Conservation (phyloP, 2,888 invertebrate species). For the Pecten maximus region DNA sequence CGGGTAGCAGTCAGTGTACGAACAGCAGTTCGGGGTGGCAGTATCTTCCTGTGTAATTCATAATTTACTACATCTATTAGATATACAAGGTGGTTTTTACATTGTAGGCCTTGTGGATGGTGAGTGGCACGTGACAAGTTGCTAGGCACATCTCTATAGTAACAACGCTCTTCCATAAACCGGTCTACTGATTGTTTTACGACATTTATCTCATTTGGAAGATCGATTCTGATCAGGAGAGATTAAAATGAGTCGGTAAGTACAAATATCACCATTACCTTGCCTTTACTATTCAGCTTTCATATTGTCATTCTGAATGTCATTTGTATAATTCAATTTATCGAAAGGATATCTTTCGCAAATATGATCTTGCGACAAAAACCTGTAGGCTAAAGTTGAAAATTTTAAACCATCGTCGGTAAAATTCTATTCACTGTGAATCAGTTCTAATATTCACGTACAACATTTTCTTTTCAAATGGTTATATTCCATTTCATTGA, state of each 20-base stretch:
- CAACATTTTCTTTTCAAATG: too few species aligned
- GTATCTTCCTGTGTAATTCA: not conserved
- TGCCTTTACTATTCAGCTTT: too few species aligned
- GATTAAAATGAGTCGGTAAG: not conserved
- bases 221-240: not conserved
- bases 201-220: conserved; percentile 36
- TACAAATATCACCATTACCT: not conserved
- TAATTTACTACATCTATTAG: conserved; percentile 3
- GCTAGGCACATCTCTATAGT: conserved; percentile 56
- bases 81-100: conserved; percentile 9
- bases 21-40: not conserved
- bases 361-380: not conserved
- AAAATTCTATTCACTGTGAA: not conserved
- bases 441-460: not conserved
- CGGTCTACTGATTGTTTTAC: conserved; percentile 28
- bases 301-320: not conserved
- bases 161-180: conserved; percentile 50
- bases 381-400: not conserved
- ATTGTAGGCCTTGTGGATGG: conserved; percentile 2
- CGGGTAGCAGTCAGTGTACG: not conserved
- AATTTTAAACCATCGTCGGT: not conserved
- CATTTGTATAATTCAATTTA: not conserved
- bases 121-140: conserved; percentile 58
- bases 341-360: not conserved
- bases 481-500: not conserved